These are phyloP conservation scores for Xiphias gladius DNA, from an alignment of 2,113 vertebrate species.

Conservation along the genomic window DNA sequence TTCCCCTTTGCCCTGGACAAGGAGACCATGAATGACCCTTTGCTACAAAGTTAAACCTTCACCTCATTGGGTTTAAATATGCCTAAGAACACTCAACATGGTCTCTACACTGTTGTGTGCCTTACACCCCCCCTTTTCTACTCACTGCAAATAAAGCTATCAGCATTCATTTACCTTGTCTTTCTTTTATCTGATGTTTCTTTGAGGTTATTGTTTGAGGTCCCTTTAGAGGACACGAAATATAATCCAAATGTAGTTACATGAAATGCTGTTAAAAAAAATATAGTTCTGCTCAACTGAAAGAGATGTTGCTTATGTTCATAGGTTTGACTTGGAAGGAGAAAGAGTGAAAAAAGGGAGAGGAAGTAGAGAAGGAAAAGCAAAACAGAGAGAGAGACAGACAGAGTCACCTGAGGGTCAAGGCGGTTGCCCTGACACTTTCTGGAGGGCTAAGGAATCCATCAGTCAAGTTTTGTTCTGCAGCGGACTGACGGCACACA, in stretches of 20 bases:
- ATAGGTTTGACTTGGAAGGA: slow-evolving; percentile 2
- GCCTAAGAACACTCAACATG: slow-evolving; percentile 38
- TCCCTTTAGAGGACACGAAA: background rate
- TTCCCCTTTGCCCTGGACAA: slow-evolving; percentile 74
- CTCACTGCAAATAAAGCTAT: slow-evolving; percentile 78
- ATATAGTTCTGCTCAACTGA: slow-evolving; percentile 3
- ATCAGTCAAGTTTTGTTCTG: slow-evolving; percentile 64
- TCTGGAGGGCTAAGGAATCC: slow-evolving; percentile 64
- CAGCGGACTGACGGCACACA: slow-evolving; percentile 69
- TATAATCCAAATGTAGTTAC: background rate
- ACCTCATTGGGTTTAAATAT: slow-evolving; percentile 51
- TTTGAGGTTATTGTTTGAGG: background rate
- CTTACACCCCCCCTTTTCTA: slow-evolving; percentile 34
- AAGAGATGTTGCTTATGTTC: slow-evolving; percentile 15
- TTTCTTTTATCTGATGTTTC: slow-evolving; percentile 47
- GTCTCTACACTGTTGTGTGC: slow-evolving; percentile 59
- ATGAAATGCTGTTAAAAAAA: slow-evolving; percentile 36
- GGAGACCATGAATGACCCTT: slow-evolving; percentile 66
- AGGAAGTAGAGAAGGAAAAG: slow-evolving; percentile 22
- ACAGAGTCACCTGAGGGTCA: slow-evolving; percentile 74
- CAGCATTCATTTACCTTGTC: slow-evolving; percentile 73
- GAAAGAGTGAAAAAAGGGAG: slow-evolving; percentile 27
- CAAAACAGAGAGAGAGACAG: slow-evolving; percentile 29
- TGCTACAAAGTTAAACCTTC: slow-evolving; percentile 45
- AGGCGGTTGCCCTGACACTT: slow-evolving; percentile 63